Evolutionary conservation across 2,888 invertebrate species (phyloP), one percentile per base, ranked within the genome.

Genomic region (Ochropleura leucogaster): DNA sequence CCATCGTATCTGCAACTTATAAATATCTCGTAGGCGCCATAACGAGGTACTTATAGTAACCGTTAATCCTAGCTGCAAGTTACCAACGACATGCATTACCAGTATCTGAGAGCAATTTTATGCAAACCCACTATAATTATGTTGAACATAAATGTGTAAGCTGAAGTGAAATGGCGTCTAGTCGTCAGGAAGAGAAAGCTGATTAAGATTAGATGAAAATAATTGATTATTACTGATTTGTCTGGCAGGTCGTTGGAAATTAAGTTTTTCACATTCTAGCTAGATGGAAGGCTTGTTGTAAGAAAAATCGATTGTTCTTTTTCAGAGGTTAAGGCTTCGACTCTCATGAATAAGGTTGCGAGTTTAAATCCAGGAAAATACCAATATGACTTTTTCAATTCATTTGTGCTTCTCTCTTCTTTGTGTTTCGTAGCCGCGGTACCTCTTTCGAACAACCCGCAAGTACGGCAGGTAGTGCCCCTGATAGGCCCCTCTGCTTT

Each of bases 121-220:
- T 83, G 81, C 65, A 74, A 82, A 75, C 72, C 12, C 30, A 72
- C 67, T 74, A n/a, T 82, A 79, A 82, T 83, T 83, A 85, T 68
- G 53, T 67, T 64, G 53, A 53, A 63, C 74, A 74, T 75, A 79
- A 80, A 78, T 75, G 65, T 77, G 65, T n/a, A 77, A 73, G 69
- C 49, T 66, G 63, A 53, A 78, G 80, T 51, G 79, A 82, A 86
- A 80, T 82, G 79, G 71, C 69, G 71, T 20, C 74, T 76, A 20
- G 76, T 44, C 66, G 53, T 62, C 72, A 72, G 84, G 84, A 84
- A 85, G 80, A 79, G 85, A 85, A 80, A 85, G 84, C 85, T 44
- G 64, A 74, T 72, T 53, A 57, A 71, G 74, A 79, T 73, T 74
- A 18, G 65, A 71, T 47, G 49, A 67, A 79, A 79, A 79, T 79